Evolutionary conservation across 2,797 vertebrate species (phyloP).

Genomic region (Hemibagrus guttatus): DNA sequence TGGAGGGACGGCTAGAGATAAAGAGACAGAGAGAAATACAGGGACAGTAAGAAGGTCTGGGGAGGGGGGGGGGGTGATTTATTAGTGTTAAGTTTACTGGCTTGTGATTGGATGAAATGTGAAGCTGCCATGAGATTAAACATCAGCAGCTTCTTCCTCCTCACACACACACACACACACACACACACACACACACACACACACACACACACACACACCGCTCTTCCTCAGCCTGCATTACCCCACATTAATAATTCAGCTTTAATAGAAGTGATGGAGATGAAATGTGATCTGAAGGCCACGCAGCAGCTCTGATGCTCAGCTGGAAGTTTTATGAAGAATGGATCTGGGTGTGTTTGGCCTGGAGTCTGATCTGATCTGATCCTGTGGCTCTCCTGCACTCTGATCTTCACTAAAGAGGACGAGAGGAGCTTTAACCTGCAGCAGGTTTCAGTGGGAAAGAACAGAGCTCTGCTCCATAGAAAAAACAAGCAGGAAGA

Average conservation of each 20-base stretch:
- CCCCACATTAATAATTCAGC: slow-evolving; percentile 38
- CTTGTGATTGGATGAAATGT: background rate
- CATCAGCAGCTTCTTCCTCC: background rate
- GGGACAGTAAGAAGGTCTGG: background rate
- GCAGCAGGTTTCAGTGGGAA: too few species aligned
- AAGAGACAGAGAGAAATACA: background rate
- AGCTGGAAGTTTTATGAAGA: background rate
- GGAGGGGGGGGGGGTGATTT: background rate
- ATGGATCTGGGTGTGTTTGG: background rate
- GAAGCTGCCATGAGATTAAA: background rate
- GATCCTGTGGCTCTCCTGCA: background rate
- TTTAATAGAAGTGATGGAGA: slow-evolving; percentile 46
- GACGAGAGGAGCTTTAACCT: background rate
- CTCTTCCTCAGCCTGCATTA: background rate
- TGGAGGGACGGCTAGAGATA: background rate
- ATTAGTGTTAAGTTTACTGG: background rate
- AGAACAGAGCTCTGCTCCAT: too few species aligned
- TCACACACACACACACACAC: background rate
- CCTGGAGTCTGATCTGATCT: background rate
- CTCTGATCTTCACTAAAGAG: background rate
- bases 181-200: background rate
- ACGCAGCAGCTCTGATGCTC: background rate
- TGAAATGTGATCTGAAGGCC: slow-evolving; percentile 42
- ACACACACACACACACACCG: background rate
- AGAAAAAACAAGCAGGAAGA: too few species aligned